Evolutionary conservation across 2,888 invertebrate genomes (phyloP), one percentile per base, ranked within the genome.

Genomic region (Leptopilina syphax): DNA sequence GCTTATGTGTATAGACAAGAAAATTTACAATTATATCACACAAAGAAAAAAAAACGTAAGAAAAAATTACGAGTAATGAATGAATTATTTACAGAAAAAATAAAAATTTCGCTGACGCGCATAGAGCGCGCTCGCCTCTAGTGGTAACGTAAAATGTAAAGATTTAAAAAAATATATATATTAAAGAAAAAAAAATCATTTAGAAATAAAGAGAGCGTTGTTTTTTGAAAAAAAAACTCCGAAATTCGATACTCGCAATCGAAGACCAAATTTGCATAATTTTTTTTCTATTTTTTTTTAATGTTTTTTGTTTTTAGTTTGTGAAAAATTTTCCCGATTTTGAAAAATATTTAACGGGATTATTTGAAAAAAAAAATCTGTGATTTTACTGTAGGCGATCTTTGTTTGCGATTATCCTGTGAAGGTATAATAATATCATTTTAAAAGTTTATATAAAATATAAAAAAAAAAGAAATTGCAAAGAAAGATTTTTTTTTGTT

Each of bases 1-100:
- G 90, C 90, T 91, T 90, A 88, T 86, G 86, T 89, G 89, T 90
- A 89, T 89, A 90, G 88, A 89, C 85, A 86, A 88, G 85, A 88
- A 86, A 88, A 86, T 79, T 87, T 87, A 86, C 84, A 84, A 50
- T 80, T 87, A 86, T 88, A 81, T 84, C 77, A 87, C 87, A 87
- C 85, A 85, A 86, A 18, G 18, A 18, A 18, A 79, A 86, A 79
- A 50, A 10, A 80, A 85, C 86, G 88, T 86, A 84, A 81, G 85
- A 84, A 60, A 82, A 83, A 84, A 84, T 50, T 85, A 86, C 85
- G 84, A 78, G 80, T 81, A 78, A 82, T 87, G 88, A 89, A 88
- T 85, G 86, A 89, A 85, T 86, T 87, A 89, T 88, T 89, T 87
- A 90, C 88, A 87, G 88, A 90, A 88, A 50, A 10, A 50, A 50